phyloP scores from a whole-genome alignment of 2,113 vertebrate genomes.

The Indicator indicator region DNA sequence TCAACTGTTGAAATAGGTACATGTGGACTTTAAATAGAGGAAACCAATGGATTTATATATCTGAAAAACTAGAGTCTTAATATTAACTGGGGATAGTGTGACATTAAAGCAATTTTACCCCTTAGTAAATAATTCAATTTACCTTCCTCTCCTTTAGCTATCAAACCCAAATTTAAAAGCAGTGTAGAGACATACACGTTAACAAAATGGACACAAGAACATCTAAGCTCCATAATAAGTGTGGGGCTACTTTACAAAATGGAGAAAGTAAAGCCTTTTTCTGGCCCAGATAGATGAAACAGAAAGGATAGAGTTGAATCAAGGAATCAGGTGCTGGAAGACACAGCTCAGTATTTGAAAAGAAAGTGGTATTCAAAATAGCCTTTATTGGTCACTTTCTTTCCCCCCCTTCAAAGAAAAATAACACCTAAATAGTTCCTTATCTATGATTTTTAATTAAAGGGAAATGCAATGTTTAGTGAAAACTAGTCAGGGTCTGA shows the following conservation, averaged over 20 bases:
- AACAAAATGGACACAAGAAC: accelerated
- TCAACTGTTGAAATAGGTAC: neutral
- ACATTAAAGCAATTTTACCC: neutral
- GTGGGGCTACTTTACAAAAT: neutral
- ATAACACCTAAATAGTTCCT: neutral
- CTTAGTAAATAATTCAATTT: neutral
- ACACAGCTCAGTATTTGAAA: neutral
- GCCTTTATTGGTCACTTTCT: neutral
- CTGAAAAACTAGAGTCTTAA: neutral
- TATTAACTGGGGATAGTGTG: neutral
- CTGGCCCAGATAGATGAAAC: neutral
- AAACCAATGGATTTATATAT: neutral
- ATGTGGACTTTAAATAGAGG: neutral
- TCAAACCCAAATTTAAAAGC: neutral
- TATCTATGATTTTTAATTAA: neutral
- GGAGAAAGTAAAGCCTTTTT: neutral
- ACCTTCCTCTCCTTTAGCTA: neutral
- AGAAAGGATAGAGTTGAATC: neutral
- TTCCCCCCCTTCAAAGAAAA: neutral
- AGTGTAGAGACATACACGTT: neutral
- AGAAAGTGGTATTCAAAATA: neutral
- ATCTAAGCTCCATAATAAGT: neutral
- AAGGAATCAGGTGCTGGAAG: neutral
- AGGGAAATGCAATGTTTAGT: neutral
- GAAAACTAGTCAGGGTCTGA: neutral